Evolutionary conservation across 2,888 invertebrate species (phyloP), one percentile per base, ranked within the genome.

Genomic region (Pollenia labialis): DNA sequence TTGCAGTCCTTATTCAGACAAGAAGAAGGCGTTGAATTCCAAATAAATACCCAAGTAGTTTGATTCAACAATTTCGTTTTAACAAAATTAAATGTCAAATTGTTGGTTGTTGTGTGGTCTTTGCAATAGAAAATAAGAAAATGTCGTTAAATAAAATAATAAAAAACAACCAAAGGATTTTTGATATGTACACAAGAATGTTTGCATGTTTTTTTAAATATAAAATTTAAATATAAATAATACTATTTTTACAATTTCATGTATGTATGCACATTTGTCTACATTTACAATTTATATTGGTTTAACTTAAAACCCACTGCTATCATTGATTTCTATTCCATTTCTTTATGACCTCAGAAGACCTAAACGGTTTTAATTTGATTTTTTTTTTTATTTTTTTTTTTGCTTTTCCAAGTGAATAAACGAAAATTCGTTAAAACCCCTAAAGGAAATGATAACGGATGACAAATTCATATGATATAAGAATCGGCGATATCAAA

Each of bases 21-120:
- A 18, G n/a, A 11, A 40, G 60, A 46, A 46, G 14, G 10, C 48
- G 54, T 11, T 12, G 42, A 60, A n/a, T 46, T 56, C 16, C 2
- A 32, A 18, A 64, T 18, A 54, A 16, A 71, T 44, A 9, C 14
- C 23, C 14, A 44, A 18, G 46, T 40, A 32, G 40, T 10, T 81
- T 72, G 77, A 54, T 77, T 44, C 11, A 50, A 69, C 62, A 54
- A 52, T 77, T 79, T 64, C 74, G 79, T 82, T 79, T 64, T 79
- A 64, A 62, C 18, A 56, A 69, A 79, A 86, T 85, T 83, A 84
- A 84, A 87, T 85, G 87, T 87, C 87, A 88, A 88, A 88, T 87
- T 72, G 68, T 72, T 79, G 72, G 76, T 54, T 62, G 64, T 44
- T 52, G 12, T 82, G 85, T 62, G 74, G 85, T 81, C 66, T 75